phyloP scores from a whole-genome alignment of 2,113 vertebrate genomes.

The Smithornis capensis region DNA sequence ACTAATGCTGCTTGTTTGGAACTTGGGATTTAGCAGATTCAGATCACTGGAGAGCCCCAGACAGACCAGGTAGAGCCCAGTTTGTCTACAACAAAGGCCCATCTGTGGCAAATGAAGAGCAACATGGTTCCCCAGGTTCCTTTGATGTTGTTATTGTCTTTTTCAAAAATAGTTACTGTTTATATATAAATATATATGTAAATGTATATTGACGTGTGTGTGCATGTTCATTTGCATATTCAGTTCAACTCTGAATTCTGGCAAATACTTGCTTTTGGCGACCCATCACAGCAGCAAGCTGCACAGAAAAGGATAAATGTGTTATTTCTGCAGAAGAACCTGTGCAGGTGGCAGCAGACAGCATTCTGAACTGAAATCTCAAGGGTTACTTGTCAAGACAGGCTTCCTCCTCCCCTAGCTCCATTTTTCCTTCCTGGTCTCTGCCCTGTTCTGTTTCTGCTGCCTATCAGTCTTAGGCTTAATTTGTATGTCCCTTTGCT shows the following conservation, averaged over 20 bases:
- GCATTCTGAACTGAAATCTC: not conserved
- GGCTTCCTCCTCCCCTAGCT: not conserved
- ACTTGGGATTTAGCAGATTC: not conserved
- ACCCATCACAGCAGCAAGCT: not conserved
- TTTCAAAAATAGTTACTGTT: slow-evolving; percentile 13
- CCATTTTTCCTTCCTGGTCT: fast-evolving
- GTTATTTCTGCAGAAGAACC: not conserved
- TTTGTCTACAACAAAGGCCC: not conserved
- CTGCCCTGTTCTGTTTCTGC: not conserved
- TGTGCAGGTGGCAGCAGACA: not conserved
- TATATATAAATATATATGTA: slow-evolving; percentile 1
- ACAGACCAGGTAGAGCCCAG: not conserved
- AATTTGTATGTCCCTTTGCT: fast-evolving
- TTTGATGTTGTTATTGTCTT: slow-evolving; percentile 34
- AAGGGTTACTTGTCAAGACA: not conserved
- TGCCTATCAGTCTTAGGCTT: not conserved
- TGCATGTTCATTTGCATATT: not conserved
- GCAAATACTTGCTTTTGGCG: not conserved
- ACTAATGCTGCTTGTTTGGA: not conserved
- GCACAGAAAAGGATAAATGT: not conserved
- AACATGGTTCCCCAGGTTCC: not conserved
- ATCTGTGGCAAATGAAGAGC: fast-evolving
- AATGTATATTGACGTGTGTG: not conserved
- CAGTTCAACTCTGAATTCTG: not conserved
- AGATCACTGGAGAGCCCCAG: not conserved